Evolutionary conservation across 2,888 invertebrate species (phyloP), one percentile per base, ranked within the genome.

Genomic region (Cheilosia soror): DNA sequence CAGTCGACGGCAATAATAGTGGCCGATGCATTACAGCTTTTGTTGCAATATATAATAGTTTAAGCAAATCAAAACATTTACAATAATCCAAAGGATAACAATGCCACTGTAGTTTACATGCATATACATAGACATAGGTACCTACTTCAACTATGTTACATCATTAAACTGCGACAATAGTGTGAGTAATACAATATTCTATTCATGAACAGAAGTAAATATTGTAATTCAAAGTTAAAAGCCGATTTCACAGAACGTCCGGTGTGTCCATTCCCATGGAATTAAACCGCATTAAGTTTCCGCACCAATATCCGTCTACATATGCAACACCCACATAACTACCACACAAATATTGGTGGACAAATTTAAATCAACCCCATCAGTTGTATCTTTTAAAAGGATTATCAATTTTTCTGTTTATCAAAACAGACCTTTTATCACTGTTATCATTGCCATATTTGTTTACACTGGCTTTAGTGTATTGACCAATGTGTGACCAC

Each of bases 161-260:
- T 9, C 37, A 72, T 57, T 78, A 58, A 71, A 60, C 53, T 62
- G 40, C 72, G 68, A 71, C 76, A 81, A 76, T 63, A 47, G 57
- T 40, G 5, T 5, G 66, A n/a, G 72, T n/a, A 47, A 47, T 63
- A 55, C 37, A 68, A 55, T 37, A 37, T 71, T 85, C 76, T 72
- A 85, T 81, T 77, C 81, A 81, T 72, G 62, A 37, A 27, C 63
- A 33, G 37, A 27, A 81, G 62, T 76, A 72, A 81, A 81, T 76
- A 76, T 72, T 81, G 72, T 77, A 72, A 80, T 77, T 72, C 62
- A 62, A 76, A 77, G 81, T 81, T 72, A 72, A 76, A 85, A 85
- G 81, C 85, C 60, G 81, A 75, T 85, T 85, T 77, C 25, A 29
- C 29, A 81, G 25, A 15, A 20, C 29, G 40, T 51, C 81, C 37